phyloP scores from a whole-genome alignment of 2,797 vertebrate species.

The Oophaga sylvatica region DNA sequence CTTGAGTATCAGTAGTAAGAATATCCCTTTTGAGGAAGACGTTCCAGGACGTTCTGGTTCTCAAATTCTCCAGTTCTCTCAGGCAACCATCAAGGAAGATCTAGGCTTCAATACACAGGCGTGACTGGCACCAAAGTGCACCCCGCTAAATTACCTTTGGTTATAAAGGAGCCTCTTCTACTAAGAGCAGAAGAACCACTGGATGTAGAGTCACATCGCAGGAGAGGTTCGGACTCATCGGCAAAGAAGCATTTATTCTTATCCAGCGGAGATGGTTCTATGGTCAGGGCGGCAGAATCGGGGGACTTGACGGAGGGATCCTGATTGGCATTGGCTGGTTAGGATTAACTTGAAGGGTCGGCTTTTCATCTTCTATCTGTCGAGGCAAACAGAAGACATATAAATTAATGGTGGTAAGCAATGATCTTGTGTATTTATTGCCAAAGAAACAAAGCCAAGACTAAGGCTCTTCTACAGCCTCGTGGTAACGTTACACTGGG shows the following conservation, averaged over 20 bases:
- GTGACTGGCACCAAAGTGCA: background rate
- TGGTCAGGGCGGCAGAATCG: constrained; percentile 73
- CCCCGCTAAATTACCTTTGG: constrained; percentile 86
- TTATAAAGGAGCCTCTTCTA: constrained; percentile 96
- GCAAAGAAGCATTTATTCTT: constrained; percentile 90
- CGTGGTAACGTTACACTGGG: background rate
- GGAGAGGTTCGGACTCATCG: constrained; percentile 92
- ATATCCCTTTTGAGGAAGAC: too few relatives aligned
- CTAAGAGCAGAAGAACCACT: constrained; percentile 94
- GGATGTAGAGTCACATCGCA: constrained; percentile 95
- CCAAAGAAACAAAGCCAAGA: background rate
- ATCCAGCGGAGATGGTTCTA: constrained; percentile 87
- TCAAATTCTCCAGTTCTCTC: background rate
- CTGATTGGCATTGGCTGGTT: constrained; percentile 71
- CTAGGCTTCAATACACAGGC: background rate
- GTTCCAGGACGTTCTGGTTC: too few relatives aligned
- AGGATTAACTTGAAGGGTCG: constrained; percentile 83
- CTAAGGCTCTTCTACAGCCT: background rate
- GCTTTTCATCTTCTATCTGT: constrained; percentile 88
- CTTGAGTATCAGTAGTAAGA: too few relatives aligned
- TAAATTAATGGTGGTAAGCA: background rate
- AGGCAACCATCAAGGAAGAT: background rate
- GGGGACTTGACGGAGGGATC: constrained; percentile 80
- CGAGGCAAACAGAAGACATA: constrained; percentile 19
- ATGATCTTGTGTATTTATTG: background rate